A percentile compares a stretch with the other conserved stretches of the same genome.
Evolutionary conservation across 2,113 vertebrate genomes (phyloP).

Genomic region (Nerophis ophidion): DNA sequence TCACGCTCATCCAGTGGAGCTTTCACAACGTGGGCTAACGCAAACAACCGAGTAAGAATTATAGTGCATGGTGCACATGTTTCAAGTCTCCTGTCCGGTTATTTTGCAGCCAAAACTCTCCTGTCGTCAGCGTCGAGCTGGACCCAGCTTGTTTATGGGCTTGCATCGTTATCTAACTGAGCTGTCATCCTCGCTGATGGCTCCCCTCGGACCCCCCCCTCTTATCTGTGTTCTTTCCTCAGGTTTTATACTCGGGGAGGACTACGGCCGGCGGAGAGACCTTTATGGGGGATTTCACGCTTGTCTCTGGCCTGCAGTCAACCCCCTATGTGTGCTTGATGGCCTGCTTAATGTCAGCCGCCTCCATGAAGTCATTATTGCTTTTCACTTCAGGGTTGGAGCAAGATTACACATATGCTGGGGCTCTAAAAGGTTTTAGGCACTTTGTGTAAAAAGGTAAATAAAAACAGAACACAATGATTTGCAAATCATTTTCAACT

Average conservation of each 20-base stretch:
- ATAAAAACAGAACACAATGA: too few species aligned
- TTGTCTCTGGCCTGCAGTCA: constrained; percentile 33
- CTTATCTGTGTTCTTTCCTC: neutral
- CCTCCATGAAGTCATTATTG: too few species aligned
- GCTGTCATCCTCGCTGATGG: neutral
- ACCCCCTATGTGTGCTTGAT: constrained; percentile 1
- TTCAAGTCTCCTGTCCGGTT: neutral
- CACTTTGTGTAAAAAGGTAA: too few species aligned
- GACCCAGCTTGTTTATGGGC: neutral
- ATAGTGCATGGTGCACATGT: neutral
- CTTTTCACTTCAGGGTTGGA: too few species aligned
- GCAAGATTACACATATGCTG: too few species aligned
- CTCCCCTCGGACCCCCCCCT: neutral
- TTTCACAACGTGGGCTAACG: neutral
- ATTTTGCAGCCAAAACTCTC: neutral
- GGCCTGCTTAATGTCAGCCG: too few species aligned
- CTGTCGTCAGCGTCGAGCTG: neutral
- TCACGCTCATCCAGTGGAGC: neutral
- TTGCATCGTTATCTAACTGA: neutral
- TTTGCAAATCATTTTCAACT: too few species aligned
- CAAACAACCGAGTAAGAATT: neutral
- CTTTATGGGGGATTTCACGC: constrained; percentile 36
- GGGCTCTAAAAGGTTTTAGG: too few species aligned
- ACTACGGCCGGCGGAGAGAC: neutral
- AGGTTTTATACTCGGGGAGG: neutral